Conservation (phyloP, 2,888 invertebrate species). For the Neelides folsomi region DNA sequence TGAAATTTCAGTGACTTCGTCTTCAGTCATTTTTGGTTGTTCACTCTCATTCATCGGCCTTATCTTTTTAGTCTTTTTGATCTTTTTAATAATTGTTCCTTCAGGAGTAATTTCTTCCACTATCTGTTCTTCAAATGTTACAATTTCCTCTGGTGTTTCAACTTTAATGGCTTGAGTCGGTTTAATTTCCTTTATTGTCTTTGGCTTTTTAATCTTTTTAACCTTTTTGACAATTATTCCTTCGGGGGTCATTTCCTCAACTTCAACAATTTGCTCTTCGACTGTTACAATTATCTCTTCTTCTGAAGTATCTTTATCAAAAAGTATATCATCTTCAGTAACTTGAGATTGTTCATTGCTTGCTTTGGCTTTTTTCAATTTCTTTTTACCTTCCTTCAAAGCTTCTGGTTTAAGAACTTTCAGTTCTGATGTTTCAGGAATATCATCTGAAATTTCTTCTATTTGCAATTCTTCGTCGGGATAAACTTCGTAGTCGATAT, state of each 20-base stretch:
- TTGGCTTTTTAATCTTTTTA: background rate
- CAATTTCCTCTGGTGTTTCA: conserved; percentile 35
- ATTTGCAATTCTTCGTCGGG: too few species aligned
- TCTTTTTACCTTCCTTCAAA: conserved; percentile 1
- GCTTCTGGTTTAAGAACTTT: background rate
- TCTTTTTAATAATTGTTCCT: background rate
- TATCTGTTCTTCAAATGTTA: conserved; percentile 2
- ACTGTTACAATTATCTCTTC: background rate
- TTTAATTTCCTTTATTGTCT: conserved; percentile 6
- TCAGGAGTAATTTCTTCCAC: conserved; percentile 9
- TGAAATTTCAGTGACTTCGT: too few species aligned
- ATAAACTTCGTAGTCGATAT: too few species aligned
- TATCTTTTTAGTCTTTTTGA: too few species aligned
- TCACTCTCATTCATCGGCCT: too few species aligned
- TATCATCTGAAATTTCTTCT: too few species aligned
- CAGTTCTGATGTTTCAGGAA: too few species aligned
- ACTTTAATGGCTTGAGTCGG: conserved; percentile 10
- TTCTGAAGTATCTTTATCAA: background rate
- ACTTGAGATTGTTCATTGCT: too few species aligned
- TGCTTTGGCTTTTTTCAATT: too few species aligned
- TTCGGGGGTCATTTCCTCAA: conserved; percentile 31
- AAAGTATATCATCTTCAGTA: background rate
- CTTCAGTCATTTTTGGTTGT: background rate
- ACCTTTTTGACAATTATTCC: conserved; percentile 2
- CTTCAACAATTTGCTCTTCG: background rate